Evolutionary conservation across 2,888 invertebrate species (phyloP).

Genomic region (Omphaloscelis lunosa): DNA sequence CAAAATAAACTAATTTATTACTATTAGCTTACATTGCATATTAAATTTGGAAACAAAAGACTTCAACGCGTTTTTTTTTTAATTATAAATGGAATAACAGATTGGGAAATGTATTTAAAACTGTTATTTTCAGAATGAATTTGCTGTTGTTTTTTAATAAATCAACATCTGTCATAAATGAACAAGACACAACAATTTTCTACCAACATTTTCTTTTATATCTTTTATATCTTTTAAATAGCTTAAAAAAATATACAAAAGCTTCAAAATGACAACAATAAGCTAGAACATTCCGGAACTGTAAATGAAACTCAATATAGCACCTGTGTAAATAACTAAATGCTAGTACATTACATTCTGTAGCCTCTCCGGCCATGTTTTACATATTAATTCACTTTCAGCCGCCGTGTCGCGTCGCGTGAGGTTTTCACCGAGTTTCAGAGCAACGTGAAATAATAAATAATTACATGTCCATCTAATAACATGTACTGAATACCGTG

Average conservation of each 20-base stretch:
- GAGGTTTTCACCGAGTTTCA: conserved; percentile 67
- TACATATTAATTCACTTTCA: conserved; percentile 76
- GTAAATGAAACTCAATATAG: conserved; percentile 49
- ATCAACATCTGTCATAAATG: no score
- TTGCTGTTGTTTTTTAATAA: no score
- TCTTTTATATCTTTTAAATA: no score
- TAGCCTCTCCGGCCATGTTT: conserved; percentile 38
- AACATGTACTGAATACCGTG: conserved; percentile 34
- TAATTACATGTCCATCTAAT: conserved; percentile 45
- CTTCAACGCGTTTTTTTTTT: conserved; percentile 45
- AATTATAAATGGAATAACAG: no score
- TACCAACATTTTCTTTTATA: no score
- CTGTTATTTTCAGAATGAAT: no score
- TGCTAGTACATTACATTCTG: conserved; percentile 39
- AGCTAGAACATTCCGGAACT: conserved; percentile 51
- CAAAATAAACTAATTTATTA: conserved; percentile 4
- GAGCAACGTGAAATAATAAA: conserved; percentile 48
- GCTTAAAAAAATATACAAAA: no score
- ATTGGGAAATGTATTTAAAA: no score
- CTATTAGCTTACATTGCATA: not conserved
- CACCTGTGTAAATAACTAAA: conserved; percentile 55
- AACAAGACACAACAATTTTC: no score
- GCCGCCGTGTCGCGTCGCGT: conserved; percentile 58
- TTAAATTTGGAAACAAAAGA: conserved; percentile 51
- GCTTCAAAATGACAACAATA: not conserved